Conservation (phyloP, 2,797 vertebrate genomes). For the Alauda arvensis region DNA sequence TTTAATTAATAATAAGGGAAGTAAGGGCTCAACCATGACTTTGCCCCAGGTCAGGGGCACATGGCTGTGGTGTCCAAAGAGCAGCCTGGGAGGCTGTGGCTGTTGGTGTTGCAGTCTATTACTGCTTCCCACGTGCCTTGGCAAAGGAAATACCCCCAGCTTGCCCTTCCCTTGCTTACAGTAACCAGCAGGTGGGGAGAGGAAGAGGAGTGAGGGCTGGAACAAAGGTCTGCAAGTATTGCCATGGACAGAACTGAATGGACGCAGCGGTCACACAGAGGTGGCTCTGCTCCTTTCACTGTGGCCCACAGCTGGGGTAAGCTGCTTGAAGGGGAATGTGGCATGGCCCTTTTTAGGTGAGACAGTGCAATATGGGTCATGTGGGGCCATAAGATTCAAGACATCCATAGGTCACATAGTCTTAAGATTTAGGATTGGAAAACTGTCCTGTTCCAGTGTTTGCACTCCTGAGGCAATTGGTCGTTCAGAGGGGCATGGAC, state of each 20-base stretch:
- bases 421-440: neutral
- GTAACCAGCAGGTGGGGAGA: neutral
- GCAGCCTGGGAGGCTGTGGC: neutral
- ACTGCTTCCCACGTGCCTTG: neutral
- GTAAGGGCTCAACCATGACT: neutral
- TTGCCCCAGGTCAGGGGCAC: conserved; percentile 10
- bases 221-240: neutral
- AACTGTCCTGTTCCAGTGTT: neutral
- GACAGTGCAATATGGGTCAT: neutral
- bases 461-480: neutral
- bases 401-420: neutral
- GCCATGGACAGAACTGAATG: neutral
- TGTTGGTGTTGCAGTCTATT: neutral
- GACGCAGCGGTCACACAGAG: neutral
- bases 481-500: rapidly evolving
- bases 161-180: neutral
- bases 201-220: neutral
- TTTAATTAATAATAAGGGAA: conserved; percentile 33
- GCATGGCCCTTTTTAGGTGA: neutral
- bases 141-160: neutral
- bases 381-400: neutral
- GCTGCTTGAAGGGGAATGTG: neutral
- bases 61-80: neutral
- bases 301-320: neutral
- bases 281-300: neutral